Conservation (phyloP, 1,140 invertebrate species). For the Holotrichia oblita region DNA sequence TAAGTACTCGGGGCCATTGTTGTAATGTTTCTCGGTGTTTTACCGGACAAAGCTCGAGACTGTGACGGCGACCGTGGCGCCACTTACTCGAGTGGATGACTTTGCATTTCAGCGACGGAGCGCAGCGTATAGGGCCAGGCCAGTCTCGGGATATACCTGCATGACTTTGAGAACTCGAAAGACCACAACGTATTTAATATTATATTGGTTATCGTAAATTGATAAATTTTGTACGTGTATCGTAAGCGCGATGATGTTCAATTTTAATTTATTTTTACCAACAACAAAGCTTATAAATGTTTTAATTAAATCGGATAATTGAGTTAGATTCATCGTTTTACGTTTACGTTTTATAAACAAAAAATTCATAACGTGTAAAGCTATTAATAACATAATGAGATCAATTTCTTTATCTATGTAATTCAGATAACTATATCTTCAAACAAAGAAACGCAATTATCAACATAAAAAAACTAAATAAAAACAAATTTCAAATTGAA, state of each 20-base stretch:
- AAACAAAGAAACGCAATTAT: too few species aligned
- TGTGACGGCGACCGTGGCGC: constrained; percentile 32
- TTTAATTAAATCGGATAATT: constrained; percentile 31
- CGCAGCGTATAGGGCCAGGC: neutral
- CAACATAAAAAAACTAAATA: too few species aligned
- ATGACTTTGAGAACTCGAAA: constrained; percentile 22
- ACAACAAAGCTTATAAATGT: constrained; percentile 32
- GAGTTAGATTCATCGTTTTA: constrained; percentile 18
- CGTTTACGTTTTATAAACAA: neutral
- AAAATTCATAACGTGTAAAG: neutral
- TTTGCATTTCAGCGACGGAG: constrained; percentile 6
- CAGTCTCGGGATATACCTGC: neutral
- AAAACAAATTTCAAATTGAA: too few species aligned
- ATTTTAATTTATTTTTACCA: constrained; percentile 29
- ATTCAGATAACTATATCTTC: too few species aligned
- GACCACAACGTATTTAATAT: constrained; percentile 25
- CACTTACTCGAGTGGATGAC: constrained; percentile 28
- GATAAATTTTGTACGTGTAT: constrained; percentile 29
- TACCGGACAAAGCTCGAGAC: constrained; percentile 32
- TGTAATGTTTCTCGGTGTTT: constrained; percentile 33
- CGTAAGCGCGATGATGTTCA: constrained; percentile 17
- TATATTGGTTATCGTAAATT: constrained; percentile 36
- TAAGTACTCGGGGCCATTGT: constrained; percentile 29
- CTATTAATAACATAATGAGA: neutral
- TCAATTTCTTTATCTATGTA: neutral